A percentile compares a stretch with the other conserved stretches of the same genome.
These are phyloP conservation scores for Argyra leucocephala DNA, from an alignment of 2,888 invertebrate species.

Conservation along the genomic window DNA sequence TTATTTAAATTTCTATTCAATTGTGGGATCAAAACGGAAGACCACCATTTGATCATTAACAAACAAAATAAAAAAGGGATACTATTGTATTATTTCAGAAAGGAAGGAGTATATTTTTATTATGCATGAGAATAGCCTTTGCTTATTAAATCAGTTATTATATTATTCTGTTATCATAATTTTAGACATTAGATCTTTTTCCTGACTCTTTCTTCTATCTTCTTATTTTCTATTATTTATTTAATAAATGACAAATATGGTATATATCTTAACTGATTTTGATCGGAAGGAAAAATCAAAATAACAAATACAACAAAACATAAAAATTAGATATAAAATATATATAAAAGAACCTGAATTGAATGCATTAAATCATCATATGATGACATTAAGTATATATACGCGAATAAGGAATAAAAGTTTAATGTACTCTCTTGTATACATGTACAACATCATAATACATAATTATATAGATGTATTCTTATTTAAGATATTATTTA, in stretches of 20 bases:
- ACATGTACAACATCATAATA: too few relatives aligned
- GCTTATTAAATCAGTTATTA: too few relatives aligned
- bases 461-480: too few relatives aligned
- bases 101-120: not conserved
- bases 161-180: not conserved
- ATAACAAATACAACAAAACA: not conserved
- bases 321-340: not conserved
- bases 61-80: not conserved
- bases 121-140: not conserved
- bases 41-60: not conserved
- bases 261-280: not conserved
- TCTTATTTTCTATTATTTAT: not conserved
- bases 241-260: not conserved
- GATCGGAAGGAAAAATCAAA: not conserved
- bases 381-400: not conserved
- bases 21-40: conserved; percentile 2
- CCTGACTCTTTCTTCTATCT: too few relatives aligned
- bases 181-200: not conserved
- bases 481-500: too few relatives aligned
- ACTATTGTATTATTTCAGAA: not conserved
- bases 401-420: conserved; percentile 1
- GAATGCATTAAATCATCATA: not conserved
- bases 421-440: too few relatives aligned
- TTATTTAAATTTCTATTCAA: not conserved
- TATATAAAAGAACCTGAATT: not conserved